A percentile compares a stretch with the other conserved stretches of the same genome.
phyloP scores from a whole-genome alignment of 2,888 invertebrate genomes.

The Andrena trimmerana region DNA sequence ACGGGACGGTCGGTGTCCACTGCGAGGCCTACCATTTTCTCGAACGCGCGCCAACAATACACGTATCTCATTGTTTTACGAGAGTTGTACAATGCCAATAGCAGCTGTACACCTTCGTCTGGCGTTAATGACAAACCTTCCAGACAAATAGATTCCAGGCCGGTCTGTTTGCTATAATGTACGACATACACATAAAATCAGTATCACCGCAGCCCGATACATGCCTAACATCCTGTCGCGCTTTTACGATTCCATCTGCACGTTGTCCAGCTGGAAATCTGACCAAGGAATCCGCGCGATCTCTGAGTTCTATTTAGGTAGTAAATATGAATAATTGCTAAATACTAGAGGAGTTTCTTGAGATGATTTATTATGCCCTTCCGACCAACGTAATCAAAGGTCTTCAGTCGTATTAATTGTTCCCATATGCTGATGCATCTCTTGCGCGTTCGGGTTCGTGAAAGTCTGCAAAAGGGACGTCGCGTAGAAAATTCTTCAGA shows the following conservation, averaged over 20 bases:
- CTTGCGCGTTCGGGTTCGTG: background rate
- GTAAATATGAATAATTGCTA: background rate
- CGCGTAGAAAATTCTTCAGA: background rate
- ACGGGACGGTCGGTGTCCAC: slow-evolving; percentile 39
- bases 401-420: slow-evolving; percentile 47
- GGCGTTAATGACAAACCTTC: slow-evolving; percentile 69
- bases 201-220: background rate
- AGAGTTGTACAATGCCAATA: slow-evolving; percentile 70
- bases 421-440: slow-evolving; percentile 32
- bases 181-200: slow-evolving; percentile 17
- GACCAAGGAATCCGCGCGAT: background rate
- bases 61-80: slow-evolving; percentile 69
- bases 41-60: slow-evolving; percentile 73
- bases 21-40: slow-evolving; percentile 61
- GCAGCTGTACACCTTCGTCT: slow-evolving; percentile 67
- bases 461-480: slow-evolving; percentile 24
- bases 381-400: slow-evolving; percentile 39
- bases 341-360: slow-evolving; percentile 41
- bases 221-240: background rate
- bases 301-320: background rate
- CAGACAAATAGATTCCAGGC: slow-evolving; percentile 68
- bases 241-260: background rate
- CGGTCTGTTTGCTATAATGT: slow-evolving; percentile 63
- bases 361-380: slow-evolving; percentile 40
- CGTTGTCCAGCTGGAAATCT: background rate